Evolutionary conservation across 2,888 invertebrate species (phyloP).

Genomic region (Acronicta alni): DNA sequence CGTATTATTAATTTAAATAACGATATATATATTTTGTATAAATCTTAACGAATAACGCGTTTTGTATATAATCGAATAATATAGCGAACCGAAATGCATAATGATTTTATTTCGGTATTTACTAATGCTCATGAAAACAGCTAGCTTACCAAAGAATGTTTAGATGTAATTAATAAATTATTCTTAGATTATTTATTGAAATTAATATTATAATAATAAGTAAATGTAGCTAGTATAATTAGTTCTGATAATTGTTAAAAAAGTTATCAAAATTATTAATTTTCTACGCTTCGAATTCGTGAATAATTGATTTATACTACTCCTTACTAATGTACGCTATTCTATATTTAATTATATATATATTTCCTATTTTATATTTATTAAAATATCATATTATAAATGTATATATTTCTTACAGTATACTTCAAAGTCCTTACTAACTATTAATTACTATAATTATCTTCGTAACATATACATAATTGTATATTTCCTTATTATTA

Average conservation of each 20-base stretch:
- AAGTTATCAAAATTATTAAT: constrained; percentile 40
- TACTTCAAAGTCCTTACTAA: constrained; percentile 27
- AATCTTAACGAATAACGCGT: constrained; percentile 31
- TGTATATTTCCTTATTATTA: constrained; percentile 12
- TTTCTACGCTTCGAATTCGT: constrained; percentile 18
- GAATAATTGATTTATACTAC: constrained; percentile 19
- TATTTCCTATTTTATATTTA: constrained; percentile 17
- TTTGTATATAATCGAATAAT: constrained; percentile 54
- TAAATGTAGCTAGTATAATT: constrained; percentile 28
- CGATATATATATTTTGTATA: constrained; percentile 36
- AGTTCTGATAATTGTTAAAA: constrained; percentile 18
- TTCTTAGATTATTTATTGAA: constrained; percentile 21
- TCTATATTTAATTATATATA: constrained; percentile 26
- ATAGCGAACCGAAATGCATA: constrained; percentile 41
- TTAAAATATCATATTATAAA: not conserved
- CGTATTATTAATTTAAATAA: constrained; percentile 28
- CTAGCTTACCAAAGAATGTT: constrained; percentile 85
- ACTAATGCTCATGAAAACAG: constrained; percentile 80
- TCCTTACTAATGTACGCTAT: constrained; percentile 31
- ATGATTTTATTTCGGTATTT: constrained; percentile 63
- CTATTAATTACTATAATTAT: constrained; percentile 15
- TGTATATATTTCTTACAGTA: constrained; percentile 5
- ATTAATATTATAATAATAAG: constrained; percentile 6
- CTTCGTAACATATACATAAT: not conserved
- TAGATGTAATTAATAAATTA: constrained; percentile 53